phyloP scores from a whole-genome alignment of 2,797 vertebrate genomes.

The Anisognathus igniventris region DNA sequence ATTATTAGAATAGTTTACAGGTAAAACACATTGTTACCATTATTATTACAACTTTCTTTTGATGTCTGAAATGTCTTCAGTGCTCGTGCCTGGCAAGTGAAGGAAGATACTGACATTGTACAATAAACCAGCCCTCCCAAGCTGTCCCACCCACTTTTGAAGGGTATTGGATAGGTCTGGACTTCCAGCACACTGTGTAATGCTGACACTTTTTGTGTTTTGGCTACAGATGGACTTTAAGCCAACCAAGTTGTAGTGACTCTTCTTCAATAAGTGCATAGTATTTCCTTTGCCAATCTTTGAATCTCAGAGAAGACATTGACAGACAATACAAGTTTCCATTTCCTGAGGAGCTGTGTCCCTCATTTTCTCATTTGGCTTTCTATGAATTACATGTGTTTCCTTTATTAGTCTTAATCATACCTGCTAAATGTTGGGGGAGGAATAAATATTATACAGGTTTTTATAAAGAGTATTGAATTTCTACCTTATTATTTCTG shows the following conservation, averaged over 20 bases:
- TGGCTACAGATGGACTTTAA: background rate
- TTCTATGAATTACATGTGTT: slow-evolving; percentile 25
- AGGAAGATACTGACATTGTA: background rate
- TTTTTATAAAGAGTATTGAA: background rate
- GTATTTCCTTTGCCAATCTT: background rate
- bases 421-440: background rate
- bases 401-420: background rate
- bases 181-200: background rate
- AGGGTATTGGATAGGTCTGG: background rate
- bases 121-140: background rate
- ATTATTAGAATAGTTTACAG: background rate
- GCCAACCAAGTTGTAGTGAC: background rate
- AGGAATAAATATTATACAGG: background rate
- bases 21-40: background rate
- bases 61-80: background rate
- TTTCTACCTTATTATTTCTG: slow-evolving; percentile 10
- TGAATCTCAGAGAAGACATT: background rate
- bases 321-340: background rate
- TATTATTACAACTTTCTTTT: background rate
- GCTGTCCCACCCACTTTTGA: background rate
- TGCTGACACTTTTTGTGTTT: background rate
- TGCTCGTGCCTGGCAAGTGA: background rate
- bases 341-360: background rate
- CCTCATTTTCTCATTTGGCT: background rate
- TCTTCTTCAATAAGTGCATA: background rate